Conservation (phyloP, 1,140 invertebrate species). For the Nephila pilipes region DNA sequence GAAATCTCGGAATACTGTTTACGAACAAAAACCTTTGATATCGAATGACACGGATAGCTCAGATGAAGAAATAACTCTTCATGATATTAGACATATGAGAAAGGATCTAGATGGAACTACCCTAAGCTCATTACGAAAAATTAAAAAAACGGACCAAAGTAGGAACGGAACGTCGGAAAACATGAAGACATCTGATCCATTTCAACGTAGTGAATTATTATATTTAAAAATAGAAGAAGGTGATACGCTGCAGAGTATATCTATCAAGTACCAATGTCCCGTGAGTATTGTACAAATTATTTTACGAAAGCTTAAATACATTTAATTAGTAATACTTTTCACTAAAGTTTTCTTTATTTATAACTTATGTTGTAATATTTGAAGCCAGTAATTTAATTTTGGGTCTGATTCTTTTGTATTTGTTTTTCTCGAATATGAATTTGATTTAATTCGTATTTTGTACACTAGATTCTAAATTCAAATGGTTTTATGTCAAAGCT, state of each 20-base stretch:
- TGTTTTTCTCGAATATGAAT: too few relatives aligned
- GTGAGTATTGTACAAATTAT: constrained; percentile 22
- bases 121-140: constrained; percentile 55
- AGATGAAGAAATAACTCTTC: constrained; percentile 70
- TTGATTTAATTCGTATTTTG: too few relatives aligned
- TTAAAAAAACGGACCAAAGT: constrained; percentile 36
- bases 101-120: neutral
- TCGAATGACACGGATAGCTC: constrained; percentile 61
- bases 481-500: too few relatives aligned
- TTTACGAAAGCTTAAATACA: too few relatives aligned
- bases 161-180: constrained; percentile 21
- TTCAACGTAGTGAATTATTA: constrained; percentile 58
- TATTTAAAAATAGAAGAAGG: constrained; percentile 59
- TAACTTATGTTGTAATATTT: too few relatives aligned
- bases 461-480: too few relatives aligned
- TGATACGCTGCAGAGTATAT: constrained; percentile 67
- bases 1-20: constrained; percentile 37
- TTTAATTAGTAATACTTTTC: too few relatives aligned
- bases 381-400: too few relatives aligned
- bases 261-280: constrained; percentile 67
- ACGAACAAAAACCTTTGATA: constrained; percentile 57
- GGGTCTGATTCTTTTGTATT: too few relatives aligned
- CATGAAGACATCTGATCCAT: constrained; percentile 43
- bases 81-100: constrained; percentile 62
- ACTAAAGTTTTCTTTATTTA: too few relatives aligned